Evolutionary conservation across 2,113 vertebrate genomes (phyloP).

Genomic region (Picathartes gymnocephalus): DNA sequence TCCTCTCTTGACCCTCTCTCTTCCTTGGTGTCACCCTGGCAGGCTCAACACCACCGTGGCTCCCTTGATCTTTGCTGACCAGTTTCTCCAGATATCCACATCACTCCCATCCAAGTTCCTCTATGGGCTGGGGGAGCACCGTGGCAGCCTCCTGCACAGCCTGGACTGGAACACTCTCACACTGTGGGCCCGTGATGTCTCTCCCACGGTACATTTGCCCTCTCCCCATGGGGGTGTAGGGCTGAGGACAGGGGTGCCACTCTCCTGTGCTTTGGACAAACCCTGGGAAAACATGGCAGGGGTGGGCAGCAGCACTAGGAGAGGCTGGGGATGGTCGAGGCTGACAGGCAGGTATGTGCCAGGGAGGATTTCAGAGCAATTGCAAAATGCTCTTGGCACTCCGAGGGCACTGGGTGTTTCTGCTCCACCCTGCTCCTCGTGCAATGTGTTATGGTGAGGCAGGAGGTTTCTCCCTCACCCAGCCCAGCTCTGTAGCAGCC

Average conservation of each 20-base stretch:
- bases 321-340: neutral
- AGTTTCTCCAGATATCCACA: slow-evolving; percentile 87
- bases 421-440: neutral
- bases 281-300: neutral
- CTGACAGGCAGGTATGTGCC: neutral
- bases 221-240: rapidly evolving
- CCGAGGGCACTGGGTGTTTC: neutral
- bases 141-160: slow-evolving; percentile 77
- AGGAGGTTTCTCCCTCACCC: neutral
- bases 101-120: slow-evolving; percentile 73
- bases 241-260: neutral
- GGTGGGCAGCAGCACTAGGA: neutral
- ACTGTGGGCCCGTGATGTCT: slow-evolving; percentile 85
- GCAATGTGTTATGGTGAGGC: neutral
- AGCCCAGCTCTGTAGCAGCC: neutral
- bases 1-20: neutral
- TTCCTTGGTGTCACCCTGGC: neutral
- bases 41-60: slow-evolving; percentile 84
- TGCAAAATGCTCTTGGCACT: slow-evolving; percentile 21
- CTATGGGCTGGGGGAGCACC: slow-evolving; percentile 87
- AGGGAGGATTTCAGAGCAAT: slow-evolving; percentile 13
- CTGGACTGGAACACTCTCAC: slow-evolving; percentile 85
- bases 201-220: slow-evolving; percentile 74
- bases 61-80: slow-evolving; percentile 84
- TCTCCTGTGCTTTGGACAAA: neutral